Percentiles rank a stretch among this genome's conserved stretches.
Evolutionary conservation across 2,113 vertebrate species (phyloP).

Genomic region (Tupaia tana): DNA sequence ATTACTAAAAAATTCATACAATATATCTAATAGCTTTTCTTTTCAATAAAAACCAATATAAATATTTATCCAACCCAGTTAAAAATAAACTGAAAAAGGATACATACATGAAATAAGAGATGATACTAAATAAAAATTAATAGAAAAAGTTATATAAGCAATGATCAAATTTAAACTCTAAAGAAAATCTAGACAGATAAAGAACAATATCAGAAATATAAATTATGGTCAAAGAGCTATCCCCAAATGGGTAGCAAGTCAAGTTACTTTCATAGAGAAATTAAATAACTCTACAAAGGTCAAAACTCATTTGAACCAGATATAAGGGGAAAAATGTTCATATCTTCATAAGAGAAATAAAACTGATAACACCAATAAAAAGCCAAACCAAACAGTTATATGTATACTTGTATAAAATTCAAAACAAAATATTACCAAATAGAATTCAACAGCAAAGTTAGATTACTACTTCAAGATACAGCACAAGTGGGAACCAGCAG

Average conservation of each 20-base stretch:
- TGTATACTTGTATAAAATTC: background rate
- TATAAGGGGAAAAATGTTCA: background rate
- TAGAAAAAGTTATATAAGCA: background rate
- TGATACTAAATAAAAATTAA: background rate
- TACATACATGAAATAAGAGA: background rate
- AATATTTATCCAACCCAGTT: background rate
- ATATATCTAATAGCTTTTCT: background rate
- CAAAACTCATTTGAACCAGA: background rate
- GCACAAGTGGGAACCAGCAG: background rate
- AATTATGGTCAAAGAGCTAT: background rate
- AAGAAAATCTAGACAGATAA: background rate
- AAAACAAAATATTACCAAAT: background rate
- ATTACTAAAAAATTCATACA: background rate
- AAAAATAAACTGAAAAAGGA: slow-evolving; percentile 18
- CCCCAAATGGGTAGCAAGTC: background rate
- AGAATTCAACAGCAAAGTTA: background rate
- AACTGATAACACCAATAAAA: background rate
- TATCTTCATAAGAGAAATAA: background rate
- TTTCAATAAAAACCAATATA: background rate
- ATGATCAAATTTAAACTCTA: background rate
- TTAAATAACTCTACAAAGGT: background rate
- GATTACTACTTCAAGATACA: background rate
- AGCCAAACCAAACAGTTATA: background rate
- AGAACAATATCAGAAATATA: background rate
- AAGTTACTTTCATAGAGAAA: background rate